These are phyloP conservation scores for Zhengitettix transpicula DNA, from an alignment of 2,888 invertebrate genomes.

Conservation along the genomic window DNA sequence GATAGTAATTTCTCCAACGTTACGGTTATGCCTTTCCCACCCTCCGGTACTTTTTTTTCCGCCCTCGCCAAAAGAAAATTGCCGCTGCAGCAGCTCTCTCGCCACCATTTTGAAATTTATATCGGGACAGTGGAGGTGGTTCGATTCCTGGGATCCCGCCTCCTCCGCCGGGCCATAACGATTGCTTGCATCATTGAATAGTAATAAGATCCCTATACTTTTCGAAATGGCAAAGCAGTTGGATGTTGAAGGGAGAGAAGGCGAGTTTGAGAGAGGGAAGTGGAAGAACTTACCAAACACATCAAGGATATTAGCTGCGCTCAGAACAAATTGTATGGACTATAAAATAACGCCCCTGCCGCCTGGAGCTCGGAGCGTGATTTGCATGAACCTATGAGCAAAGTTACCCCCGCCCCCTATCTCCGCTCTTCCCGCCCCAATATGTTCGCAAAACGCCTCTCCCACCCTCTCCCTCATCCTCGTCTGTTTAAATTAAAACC, in stretches of 20 bases:
- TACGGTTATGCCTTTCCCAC: too few species aligned
- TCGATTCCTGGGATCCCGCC: slow-evolving; percentile 9
- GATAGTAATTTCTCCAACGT: too few species aligned
- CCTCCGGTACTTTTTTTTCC: too few species aligned
- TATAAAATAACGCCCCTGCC: slow-evolving; percentile 9
- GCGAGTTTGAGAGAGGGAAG: neutral
- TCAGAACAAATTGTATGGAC: slow-evolving; percentile 14
- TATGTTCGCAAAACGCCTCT: neutral
- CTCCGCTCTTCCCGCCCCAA: neutral
- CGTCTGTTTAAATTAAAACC: slow-evolving; percentile 11
- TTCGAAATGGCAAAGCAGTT: neutral
- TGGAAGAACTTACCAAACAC: slow-evolving; percentile 9
- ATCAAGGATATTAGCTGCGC: slow-evolving; percentile 13
- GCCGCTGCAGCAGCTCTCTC: neutral
- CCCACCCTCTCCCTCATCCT: neutral
- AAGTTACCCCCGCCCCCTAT: neutral
- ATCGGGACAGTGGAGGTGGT: slow-evolving; percentile 6
- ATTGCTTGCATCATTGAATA: slow-evolving; percentile 30
- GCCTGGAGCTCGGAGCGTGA: slow-evolving; percentile 3
- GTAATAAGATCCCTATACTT: slow-evolving; percentile 22
- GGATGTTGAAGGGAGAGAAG: neutral
- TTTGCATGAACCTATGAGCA: slow-evolving; percentile 7
- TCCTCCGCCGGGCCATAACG: slow-evolving; percentile 17
- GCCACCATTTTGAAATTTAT: slow-evolving; percentile 12
- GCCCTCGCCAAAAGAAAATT: neutral